Conservation (phyloP, 2,797 vertebrate species). For the Spondyliosoma cantharus region DNA sequence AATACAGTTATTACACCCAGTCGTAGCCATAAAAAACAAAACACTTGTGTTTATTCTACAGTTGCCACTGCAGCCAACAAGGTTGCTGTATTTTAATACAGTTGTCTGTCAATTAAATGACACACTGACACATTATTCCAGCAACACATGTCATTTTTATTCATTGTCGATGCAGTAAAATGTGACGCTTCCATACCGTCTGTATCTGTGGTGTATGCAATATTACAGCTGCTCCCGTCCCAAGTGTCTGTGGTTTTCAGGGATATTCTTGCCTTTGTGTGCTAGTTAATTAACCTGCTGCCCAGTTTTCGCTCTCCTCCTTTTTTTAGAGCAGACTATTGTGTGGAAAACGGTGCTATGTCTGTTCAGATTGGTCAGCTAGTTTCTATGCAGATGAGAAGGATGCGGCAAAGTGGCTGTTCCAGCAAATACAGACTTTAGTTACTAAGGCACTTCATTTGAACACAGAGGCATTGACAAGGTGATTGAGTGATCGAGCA, state of each 20-base stretch:
- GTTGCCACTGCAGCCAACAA: constrained; percentile 7
- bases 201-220: constrained; percentile 8
- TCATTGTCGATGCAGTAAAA: not conserved
- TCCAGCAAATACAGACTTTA: constrained; percentile 29
- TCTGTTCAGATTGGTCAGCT: constrained; percentile 59
- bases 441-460: constrained; percentile 51
- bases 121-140: constrained; percentile 22
- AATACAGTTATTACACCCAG: constrained; percentile 10
- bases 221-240: constrained; percentile 16
- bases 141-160: constrained; percentile 16
- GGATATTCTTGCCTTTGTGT: constrained; percentile 47
- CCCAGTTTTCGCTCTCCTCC: constrained; percentile 40
- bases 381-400: constrained; percentile 68
- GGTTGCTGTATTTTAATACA: constrained; percentile 11
- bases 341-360: constrained; percentile 37
- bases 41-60: not conserved
- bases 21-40: not conserved
- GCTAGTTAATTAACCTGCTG: constrained; percentile 66
- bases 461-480: constrained; percentile 61
- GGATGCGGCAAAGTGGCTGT: constrained; percentile 46
- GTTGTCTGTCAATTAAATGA: constrained; percentile 26
- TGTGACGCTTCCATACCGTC: not conserved
- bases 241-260: constrained; percentile 42
- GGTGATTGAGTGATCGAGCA: constrained; percentile 68
- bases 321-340: constrained; percentile 42